Percentiles rank a stretch among this genome's conserved stretches.
phyloP scores from a whole-genome alignment of 2,113 vertebrate species.

The Otocyon megalotis region DNA sequence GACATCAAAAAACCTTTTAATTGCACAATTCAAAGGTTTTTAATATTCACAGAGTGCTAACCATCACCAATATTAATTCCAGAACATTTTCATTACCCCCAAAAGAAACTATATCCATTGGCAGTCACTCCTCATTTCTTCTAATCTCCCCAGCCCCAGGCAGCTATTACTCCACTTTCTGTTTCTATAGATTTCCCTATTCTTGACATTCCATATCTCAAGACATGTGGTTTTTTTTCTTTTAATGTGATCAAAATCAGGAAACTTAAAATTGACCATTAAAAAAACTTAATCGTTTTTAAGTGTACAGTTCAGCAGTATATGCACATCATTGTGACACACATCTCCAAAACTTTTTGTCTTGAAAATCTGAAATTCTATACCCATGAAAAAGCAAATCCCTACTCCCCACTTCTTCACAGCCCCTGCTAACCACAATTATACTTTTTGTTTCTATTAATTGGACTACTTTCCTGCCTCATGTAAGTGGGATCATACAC shows the following conservation, averaged over 20 bases:
- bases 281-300: not conserved
- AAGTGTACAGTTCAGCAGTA: not conserved
- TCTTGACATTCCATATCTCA: not conserved
- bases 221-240: not conserved
- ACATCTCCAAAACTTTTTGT: not conserved
- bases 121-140: not conserved
- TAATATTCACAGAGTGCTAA: not conserved
- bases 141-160: not conserved
- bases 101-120: not conserved
- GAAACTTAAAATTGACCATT: not conserved
- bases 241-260: not conserved
- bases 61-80: not conserved
- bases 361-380: not conserved
- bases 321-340: not conserved
- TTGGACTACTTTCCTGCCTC: not conserved
- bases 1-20: not conserved
- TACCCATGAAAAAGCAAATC: not conserved
- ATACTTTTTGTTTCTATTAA: not conserved
- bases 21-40: not conserved
- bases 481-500: too few species aligned
- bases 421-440: not conserved
- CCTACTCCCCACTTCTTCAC: accelerated
- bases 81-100: not conserved
- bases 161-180: not conserved
- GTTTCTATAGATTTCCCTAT: not conserved